These are phyloP conservation scores for Agapornis roseicollis DNA, from an alignment of 2,113 vertebrate genomes.

Conservation along the genomic window DNA sequence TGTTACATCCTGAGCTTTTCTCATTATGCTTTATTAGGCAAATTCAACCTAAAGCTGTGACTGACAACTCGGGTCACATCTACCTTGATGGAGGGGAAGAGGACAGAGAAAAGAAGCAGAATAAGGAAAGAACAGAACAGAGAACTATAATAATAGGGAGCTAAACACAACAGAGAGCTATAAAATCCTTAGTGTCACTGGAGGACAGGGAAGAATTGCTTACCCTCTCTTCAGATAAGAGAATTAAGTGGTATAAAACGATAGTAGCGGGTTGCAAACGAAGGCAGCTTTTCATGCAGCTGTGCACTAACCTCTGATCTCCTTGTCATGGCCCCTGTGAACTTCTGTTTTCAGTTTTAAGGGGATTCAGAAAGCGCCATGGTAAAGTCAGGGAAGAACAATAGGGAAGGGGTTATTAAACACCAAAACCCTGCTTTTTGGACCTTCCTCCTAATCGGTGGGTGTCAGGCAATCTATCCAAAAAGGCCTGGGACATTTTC, in stretches of 20 bases:
- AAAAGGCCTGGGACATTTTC: background rate
- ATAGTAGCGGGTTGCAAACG: background rate
- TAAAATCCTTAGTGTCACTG: background rate
- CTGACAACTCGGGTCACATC: constrained; percentile 3
- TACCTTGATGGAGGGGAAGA: background rate
- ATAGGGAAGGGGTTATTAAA: background rate
- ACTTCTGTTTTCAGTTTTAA: background rate
- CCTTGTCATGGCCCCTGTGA: background rate
- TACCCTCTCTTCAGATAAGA: background rate
- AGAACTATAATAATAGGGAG: background rate
- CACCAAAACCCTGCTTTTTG: background rate
- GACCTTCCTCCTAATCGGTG: background rate
- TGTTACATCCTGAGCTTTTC: background rate
- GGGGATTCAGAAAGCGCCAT: background rate
- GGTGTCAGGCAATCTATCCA: background rate
- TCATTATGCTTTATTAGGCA: constrained; percentile 8
- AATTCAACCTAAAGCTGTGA: constrained; percentile 10
- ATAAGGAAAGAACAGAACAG: background rate
- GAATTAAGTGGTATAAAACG: background rate
- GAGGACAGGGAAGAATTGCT: background rate
- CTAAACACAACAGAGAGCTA: background rate
- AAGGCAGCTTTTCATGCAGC: background rate
- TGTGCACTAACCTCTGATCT: background rate
- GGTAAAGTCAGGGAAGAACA: background rate
- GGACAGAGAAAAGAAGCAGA: background rate